These are phyloP conservation scores for Diadema setosum DNA, from an alignment of 35 echinoderm and acorn worm genomes.

Conservation along the genomic window DNA sequence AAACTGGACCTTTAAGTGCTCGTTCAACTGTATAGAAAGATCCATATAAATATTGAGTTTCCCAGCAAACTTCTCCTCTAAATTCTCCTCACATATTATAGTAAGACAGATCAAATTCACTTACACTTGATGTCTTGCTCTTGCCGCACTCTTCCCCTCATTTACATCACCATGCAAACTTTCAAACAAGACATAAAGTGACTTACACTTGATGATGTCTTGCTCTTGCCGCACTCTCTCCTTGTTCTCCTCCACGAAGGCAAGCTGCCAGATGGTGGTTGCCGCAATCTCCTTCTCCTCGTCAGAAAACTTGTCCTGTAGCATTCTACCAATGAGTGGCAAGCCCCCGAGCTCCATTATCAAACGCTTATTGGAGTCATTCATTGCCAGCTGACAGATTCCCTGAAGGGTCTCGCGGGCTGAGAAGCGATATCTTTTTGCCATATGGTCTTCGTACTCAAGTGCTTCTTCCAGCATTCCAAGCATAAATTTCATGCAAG, in stretches of 20 bases:
- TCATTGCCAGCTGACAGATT: slow-evolving; percentile 72
- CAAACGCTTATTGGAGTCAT: slow-evolving; percentile 81
- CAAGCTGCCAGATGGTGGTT: slow-evolving; percentile 60
- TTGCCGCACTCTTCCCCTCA: too few relatives aligned
- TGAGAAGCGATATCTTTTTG: slow-evolving; percentile 75
- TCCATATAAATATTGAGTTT: too few relatives aligned
- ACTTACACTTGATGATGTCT: slow-evolving; percentile 60
- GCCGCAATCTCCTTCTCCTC: slow-evolving; percentile 56
- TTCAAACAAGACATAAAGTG: too few relatives aligned
- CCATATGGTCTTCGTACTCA: slow-evolving; percentile 45
- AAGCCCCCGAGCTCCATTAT: slow-evolving; percentile 68
- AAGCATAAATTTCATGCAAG: slow-evolving; percentile 69
- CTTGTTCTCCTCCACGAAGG: slow-evolving; percentile 69
- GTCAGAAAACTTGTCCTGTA: slow-evolving; percentile 23
- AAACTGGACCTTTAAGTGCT: too few relatives aligned
- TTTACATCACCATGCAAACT: too few relatives aligned
- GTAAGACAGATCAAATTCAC: too few relatives aligned
- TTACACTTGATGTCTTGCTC: too few relatives aligned
- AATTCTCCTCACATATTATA: too few relatives aligned
- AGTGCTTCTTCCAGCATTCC: slow-evolving; percentile 70
- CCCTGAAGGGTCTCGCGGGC: slow-evolving; percentile 63
- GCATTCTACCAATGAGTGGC: slow-evolving; percentile 28
- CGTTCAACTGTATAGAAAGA: too few relatives aligned
- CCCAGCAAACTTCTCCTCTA: too few relatives aligned
- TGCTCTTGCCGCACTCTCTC: slow-evolving; percentile 41